phyloP scores from a whole-genome alignment of 2,113 vertebrate species.

The Gnathonemus longibarbis region DNA sequence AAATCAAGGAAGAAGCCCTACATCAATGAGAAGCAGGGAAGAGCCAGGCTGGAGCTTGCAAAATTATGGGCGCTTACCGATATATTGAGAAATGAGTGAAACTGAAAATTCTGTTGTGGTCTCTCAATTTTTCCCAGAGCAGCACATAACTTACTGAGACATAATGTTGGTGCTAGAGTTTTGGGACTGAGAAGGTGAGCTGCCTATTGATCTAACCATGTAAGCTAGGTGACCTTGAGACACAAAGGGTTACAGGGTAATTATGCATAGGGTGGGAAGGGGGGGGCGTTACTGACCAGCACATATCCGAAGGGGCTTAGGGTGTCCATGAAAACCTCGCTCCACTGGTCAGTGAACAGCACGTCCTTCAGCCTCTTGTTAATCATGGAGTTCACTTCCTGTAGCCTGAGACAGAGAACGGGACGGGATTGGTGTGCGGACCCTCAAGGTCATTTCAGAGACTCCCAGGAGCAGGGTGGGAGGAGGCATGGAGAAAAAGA shows the following conservation, averaged over 20 bases:
- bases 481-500: neutral
- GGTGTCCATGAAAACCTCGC: slow-evolving; percentile 89
- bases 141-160: neutral
- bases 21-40: neutral
- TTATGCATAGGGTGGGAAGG: neutral
- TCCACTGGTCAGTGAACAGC: slow-evolving; percentile 95
- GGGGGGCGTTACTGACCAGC: slow-evolving; percentile 64
- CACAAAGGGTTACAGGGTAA: neutral
- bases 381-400: slow-evolving; percentile 97
- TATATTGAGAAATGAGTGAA: neutral
- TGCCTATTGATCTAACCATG: neutral
- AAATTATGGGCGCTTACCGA: neutral
- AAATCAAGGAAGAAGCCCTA: neutral
- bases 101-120: neutral
- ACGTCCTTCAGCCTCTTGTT: slow-evolving; percentile 92
- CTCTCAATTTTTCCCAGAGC: neutral
- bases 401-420: slow-evolving; percentile 64
- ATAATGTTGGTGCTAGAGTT: neutral
- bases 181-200: neutral
- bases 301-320: slow-evolving; percentile 86
- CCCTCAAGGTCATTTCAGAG: neutral
- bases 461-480: neutral
- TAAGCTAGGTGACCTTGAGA: neutral
- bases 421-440: neutral
- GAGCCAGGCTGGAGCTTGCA: neutral